A percentile compares a stretch with the other conserved stretches of the same genome.
These are phyloP conservation scores for Chamaea fasciata DNA, from an alignment of 2,113 vertebrate genomes.

Conservation along the genomic window DNA sequence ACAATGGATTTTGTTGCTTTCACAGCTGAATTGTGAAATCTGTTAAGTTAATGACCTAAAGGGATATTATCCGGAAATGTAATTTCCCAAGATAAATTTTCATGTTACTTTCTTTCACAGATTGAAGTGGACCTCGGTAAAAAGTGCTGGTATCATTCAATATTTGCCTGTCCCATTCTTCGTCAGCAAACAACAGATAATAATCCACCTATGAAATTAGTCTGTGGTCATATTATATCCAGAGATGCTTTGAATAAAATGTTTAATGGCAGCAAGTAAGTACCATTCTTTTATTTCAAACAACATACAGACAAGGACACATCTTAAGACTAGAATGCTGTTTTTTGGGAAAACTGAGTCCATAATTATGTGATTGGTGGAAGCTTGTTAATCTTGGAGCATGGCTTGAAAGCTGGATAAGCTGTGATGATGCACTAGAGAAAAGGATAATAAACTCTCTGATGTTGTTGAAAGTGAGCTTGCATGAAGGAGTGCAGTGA, in stretches of 20 bases:
- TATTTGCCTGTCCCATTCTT: constrained; percentile 87
- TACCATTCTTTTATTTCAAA: constrained; percentile 5
- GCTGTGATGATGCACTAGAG: background rate
- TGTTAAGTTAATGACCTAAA: background rate
- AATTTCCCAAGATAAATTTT: background rate
- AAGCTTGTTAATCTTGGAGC: background rate
- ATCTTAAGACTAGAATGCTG: background rate
- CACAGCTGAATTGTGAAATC: background rate
- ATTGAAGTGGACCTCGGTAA: constrained; percentile 87
- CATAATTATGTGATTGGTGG: background rate
- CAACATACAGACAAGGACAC: background rate
- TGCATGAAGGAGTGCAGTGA: background rate
- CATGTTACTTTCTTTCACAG: constrained; percentile 49
- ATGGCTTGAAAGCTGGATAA: background rate
- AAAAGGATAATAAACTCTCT: background rate
- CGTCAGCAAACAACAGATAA: constrained; percentile 87
- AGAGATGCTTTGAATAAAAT: constrained; percentile 89
- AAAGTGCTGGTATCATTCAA: constrained; percentile 87
- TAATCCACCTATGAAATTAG: constrained; percentile 86
- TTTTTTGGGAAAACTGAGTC: background rate
- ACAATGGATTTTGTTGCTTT: background rate
- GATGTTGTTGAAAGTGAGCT: background rate
- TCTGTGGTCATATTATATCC: constrained; percentile 87
- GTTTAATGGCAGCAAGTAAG: constrained; percentile 90
- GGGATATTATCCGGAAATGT: background rate